phyloP scores from a whole-genome alignment of 2,888 invertebrate genomes.

The Podotricha telesiphe region DNA sequence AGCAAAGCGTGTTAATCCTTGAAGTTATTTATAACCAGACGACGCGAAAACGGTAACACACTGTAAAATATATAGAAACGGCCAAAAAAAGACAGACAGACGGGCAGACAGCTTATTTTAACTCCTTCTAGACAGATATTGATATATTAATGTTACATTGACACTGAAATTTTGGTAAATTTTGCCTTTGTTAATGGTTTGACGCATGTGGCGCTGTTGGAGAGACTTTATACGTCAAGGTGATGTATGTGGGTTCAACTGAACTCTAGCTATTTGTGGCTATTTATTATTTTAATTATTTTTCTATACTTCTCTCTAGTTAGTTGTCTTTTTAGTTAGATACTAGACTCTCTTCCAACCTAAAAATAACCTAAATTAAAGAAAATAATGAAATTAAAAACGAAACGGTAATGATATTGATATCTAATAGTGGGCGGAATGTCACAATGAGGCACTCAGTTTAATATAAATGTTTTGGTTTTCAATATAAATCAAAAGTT shows the following conservation, averaged over 20 bases:
- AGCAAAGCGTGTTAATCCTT: conserved; percentile 41
- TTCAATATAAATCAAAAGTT: conserved; percentile 11
- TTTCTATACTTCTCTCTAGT: no score
- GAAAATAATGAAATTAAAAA: background rate
- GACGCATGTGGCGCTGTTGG: no score
- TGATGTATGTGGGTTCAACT: no score
- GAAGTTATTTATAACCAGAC: conserved; percentile 62
- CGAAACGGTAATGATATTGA: no score
- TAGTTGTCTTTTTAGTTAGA: no score
- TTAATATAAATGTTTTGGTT: conserved; percentile 3
- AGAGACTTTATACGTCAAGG: no score
- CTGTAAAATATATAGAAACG: conserved; percentile 69
- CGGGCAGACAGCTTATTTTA: conserved; percentile 63
- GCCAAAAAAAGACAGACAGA: conserved; percentile 70
- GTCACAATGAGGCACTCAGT: conserved; percentile 1
- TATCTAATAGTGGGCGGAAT: conserved; percentile 17
- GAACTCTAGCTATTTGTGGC: no score
- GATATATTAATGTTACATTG: conserved; percentile 48
- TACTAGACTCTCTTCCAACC: background rate
- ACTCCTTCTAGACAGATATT: conserved; percentile 45
- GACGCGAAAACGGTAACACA: conserved; percentile 62
- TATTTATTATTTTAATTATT: no score
- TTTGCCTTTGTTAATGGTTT: conserved; percentile 32
- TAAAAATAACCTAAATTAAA: background rate
- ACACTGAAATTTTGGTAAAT: conserved; percentile 30